Evolutionary conservation across 2,113 vertebrate genomes (phyloP).

Genomic region (Odocoileus hemionus): DNA sequence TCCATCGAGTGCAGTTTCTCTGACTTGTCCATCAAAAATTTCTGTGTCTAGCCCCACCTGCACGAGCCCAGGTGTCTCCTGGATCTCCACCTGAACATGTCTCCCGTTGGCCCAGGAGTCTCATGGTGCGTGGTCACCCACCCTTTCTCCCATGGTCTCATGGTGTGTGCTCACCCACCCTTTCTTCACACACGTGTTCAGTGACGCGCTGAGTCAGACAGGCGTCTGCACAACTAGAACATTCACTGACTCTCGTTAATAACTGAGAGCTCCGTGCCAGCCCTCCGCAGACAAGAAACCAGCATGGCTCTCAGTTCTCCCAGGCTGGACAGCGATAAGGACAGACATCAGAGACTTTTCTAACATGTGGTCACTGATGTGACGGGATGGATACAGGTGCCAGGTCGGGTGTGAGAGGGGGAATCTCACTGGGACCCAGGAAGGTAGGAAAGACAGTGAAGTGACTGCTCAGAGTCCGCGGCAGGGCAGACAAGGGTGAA

Average conservation of each 20-base stretch:
- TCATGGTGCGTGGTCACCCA: too few relatives aligned
- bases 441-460: not conserved
- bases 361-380: fast-evolving
- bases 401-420: fast-evolving
- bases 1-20: not conserved
- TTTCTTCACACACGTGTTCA: not conserved
- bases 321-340: fast-evolving
- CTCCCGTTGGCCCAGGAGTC: not conserved
- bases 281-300: not conserved
- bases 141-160: not conserved
- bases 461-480: fast-evolving
- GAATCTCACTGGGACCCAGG: fast-evolving
- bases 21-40: too few relatives aligned
- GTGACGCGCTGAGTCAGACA: not conserved
- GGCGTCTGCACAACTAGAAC: too few relatives aligned
- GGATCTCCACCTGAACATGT: not conserved
- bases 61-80: not conserved
- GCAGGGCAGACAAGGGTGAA: not conserved
- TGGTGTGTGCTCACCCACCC: too few relatives aligned
- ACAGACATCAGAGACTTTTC: too few relatives aligned
- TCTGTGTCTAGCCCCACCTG: too few relatives aligned
- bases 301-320: fast-evolving
- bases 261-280: not conserved
- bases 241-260: fast-evolving
- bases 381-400: not conserved